These are phyloP conservation scores for Rhagoletis zephyria DNA, from an alignment of 1,140 invertebrate species.

Conservation along the genomic window DNA sequence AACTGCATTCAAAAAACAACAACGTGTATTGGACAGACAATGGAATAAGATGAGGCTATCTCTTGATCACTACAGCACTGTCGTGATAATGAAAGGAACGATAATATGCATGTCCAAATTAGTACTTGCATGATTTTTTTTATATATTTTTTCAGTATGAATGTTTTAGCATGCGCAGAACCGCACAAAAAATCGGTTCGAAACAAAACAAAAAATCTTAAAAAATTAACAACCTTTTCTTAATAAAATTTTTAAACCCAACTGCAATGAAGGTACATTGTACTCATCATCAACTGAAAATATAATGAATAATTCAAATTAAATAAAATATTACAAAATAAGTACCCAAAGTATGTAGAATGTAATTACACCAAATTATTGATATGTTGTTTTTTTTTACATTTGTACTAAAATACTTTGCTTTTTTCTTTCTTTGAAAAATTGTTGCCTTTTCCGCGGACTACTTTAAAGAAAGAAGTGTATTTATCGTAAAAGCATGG, in stretches of 20 bases:
- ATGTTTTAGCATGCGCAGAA: slow-evolving; percentile 13
- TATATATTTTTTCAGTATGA: background rate
- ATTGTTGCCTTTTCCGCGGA: background rate
- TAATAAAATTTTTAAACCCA: slow-evolving; percentile 80
- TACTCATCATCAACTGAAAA: slow-evolving; percentile 84
- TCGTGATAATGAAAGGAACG: background rate
- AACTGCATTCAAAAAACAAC: slow-evolving; percentile 52
- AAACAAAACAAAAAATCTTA: slow-evolving; percentile 53
- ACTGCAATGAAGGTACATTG: slow-evolving; percentile 82
- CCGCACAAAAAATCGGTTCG: background rate
- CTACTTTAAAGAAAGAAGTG: too few species aligned
- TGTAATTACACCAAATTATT: background rate
- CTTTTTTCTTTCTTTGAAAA: slow-evolving; percentile 1
- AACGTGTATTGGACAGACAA: slow-evolving; percentile 7
- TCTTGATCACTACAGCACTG: background rate
- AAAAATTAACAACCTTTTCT: slow-evolving; percentile 77
- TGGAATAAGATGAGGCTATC: slow-evolving; percentile 3
- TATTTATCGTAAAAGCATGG: too few species aligned
- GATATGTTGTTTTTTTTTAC: background rate
- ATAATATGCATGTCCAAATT: background rate
- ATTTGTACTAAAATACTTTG: background rate
- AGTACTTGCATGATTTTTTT: background rate
- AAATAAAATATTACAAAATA: slow-evolving; percentile 51
- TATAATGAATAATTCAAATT: slow-evolving; percentile 63
- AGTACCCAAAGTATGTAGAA: slow-evolving; percentile 8